Base-by-base conservation (phyloP, 2,113 vertebrate genomes). In the Osmerus eperlanus region DNA sequence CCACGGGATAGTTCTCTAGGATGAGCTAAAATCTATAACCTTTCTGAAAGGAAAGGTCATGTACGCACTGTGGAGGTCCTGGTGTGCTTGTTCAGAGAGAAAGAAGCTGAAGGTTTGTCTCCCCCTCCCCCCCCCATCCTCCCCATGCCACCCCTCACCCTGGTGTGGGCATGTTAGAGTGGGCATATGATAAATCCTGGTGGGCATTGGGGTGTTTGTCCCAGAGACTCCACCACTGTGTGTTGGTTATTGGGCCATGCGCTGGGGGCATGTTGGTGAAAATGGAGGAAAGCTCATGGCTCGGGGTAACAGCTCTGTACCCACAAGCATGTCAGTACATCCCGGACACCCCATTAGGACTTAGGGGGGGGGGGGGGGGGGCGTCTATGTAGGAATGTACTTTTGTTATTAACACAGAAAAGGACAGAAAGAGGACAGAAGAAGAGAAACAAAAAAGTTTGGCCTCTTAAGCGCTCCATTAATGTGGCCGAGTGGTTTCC, bases 401-500 rank as follows among this genome's bases (percentile, higher is more conserved):
- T 75, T 79, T 80, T 86, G 67, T 76, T 63, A 73, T 71, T 67
- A 29, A 47, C 60, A 74, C 69, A 81, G 62, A 78, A 51, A 73
- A 36, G 41, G 6, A 68, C 66, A 76, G 74, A 72, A 65, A 76
- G 53, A 32, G 16, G 16, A 56, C 8, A 2, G 61, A 61, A 82
- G 74, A 78, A 19, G 11, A 51, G 23, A 58, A 51, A 77, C 29
- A 81, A 81, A 78, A 85, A 84, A 82, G 14, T 72, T 56, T 47
- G 72, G 65, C 69, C 77, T 63, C 68, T 58, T 63, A 19, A 75
- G 53, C 12, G 63, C 63, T 70, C n/a, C 36, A 32, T 85, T 77
- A 85, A 78, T 72, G 76, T 74, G 78, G 81, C 78, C 86, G 70
- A 84, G 19, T 77, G 79, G 73, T 74, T 86, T 82, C 77, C 78